Conservation (phyloP, 2,797 vertebrate genomes). For the Clamator glandarius region DNA sequence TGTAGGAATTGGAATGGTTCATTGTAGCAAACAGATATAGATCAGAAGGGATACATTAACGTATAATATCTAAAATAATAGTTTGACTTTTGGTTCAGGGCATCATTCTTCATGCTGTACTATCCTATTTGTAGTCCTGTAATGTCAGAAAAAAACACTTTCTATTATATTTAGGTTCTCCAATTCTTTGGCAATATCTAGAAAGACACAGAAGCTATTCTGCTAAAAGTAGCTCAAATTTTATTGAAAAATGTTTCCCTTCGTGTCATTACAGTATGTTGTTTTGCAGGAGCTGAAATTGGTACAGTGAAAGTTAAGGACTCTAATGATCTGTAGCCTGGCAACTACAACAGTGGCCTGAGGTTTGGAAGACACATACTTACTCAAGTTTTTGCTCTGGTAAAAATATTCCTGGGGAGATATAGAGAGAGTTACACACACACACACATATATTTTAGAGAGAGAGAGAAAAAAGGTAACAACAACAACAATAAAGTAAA, state of each 20-base stretch:
- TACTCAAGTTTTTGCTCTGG: neutral
- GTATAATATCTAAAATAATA: slow-evolving; percentile 14
- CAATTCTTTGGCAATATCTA: neutral
- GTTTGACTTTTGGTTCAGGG: neutral
- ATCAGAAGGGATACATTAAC: neutral
- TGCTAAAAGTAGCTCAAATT: slow-evolving; percentile 24
- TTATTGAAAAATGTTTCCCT: slow-evolving; percentile 35
- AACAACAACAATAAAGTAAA: neutral
- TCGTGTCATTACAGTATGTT: neutral
- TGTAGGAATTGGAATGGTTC: neutral
- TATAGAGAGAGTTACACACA: too few species aligned
- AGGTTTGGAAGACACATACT: neutral
- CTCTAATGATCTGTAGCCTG: slow-evolving; percentile 15
- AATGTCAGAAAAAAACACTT: slow-evolving; percentile 15
- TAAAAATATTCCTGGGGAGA: neutral
- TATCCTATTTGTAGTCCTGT: neutral
- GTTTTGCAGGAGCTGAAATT: slow-evolving; percentile 23
- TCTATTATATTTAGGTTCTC: neutral
- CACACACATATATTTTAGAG: rapidly evolving
- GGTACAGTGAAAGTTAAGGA: neutral
- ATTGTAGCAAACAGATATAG: neutral
- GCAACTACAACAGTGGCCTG: neutral
- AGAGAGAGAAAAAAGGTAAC: neutral
- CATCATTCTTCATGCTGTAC: slow-evolving; percentile 3
- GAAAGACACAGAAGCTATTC: slow-evolving; percentile 15